These are phyloP conservation scores for Danio rerio DNA, from an alignment of 2,113 vertebrate species.

Conservation along the genomic window DNA sequence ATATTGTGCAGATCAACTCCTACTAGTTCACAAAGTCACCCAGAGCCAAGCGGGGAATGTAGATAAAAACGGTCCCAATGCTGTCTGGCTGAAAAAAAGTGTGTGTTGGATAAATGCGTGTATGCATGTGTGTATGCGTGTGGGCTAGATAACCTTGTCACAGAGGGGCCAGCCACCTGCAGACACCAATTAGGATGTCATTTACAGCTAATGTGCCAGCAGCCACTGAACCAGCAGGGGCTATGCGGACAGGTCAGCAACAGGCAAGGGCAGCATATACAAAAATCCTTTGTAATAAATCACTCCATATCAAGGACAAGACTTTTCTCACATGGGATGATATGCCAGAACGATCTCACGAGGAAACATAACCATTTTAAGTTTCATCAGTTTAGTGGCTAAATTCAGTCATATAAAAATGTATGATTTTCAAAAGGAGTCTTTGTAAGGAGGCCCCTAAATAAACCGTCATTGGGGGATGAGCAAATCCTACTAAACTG, in stretches of 20 bases:
- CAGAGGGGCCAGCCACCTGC: constrained; percentile 42
- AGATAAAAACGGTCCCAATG: constrained; percentile 29
- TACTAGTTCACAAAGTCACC: constrained; percentile 21
- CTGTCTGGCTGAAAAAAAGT: constrained; percentile 11
- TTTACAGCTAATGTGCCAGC: constrained; percentile 43
- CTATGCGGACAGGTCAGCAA: constrained; percentile 8
- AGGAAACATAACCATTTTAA: too few species aligned
- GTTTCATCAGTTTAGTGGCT: too few species aligned
- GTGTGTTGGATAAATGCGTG: not conserved
- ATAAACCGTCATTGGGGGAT: too few species aligned
- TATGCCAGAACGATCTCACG: too few species aligned
- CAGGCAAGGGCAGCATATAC: constrained; percentile 22
- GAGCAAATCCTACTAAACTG: too few species aligned
- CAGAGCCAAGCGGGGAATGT: constrained; percentile 25
- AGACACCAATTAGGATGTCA: constrained; percentile 52
- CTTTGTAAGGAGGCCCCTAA: too few species aligned
- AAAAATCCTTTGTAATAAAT: constrained; percentile 27
- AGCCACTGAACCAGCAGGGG: constrained; percentile 42
- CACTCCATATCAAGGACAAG: constrained; percentile 39
- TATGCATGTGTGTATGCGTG: constrained; percentile 33
- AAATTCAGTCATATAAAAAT: too few species aligned
- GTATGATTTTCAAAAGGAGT: too few species aligned
- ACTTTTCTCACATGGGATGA: not conserved
- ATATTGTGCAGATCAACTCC: not conserved
- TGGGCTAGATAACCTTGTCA: constrained; percentile 30